phyloP scores from a whole-genome alignment of 2,113 vertebrate species.

The Eidolon helvum region DNA sequence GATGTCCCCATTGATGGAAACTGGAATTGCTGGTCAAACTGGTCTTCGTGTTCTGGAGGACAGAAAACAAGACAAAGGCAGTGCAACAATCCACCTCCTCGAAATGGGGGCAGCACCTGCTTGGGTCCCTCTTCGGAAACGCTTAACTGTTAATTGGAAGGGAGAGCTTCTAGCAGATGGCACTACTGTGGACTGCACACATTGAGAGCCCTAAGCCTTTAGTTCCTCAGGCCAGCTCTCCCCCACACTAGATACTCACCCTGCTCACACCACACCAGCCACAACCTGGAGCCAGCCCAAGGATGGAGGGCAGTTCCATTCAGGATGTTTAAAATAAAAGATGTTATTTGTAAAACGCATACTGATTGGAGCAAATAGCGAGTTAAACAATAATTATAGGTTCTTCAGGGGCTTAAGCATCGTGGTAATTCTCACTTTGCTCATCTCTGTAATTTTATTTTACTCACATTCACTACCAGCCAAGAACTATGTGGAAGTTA shows the following conservation, averaged over 20 bases:
- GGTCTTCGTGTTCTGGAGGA: conserved; percentile 86
- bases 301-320: background rate
- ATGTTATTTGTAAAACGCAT: background rate
- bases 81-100: conserved; percentile 90
- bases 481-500: background rate
- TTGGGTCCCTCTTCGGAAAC: conserved; percentile 84
- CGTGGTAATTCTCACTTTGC: background rate
- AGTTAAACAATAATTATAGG: background rate
- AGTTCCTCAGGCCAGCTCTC: background rate
- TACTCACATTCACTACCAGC: background rate
- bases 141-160: conserved; percentile 77
- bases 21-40: conserved; percentile 94
- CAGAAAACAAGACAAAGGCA: conserved; percentile 85
- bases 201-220: fast-evolving
- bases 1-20: conserved; percentile 84
- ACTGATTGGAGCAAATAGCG: background rate
- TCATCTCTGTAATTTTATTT: background rate
- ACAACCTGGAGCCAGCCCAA: background rate
- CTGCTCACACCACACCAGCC: background rate
- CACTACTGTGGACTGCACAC: background rate
- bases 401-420: background rate
- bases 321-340: background rate
- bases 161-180: fast-evolving
- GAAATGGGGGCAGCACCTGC: conserved; percentile 83
- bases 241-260: background rate